These are phyloP conservation scores for Dicentrarchus labrax DNA, from an alignment of 2,113 vertebrate genomes.

Conservation along the genomic window DNA sequence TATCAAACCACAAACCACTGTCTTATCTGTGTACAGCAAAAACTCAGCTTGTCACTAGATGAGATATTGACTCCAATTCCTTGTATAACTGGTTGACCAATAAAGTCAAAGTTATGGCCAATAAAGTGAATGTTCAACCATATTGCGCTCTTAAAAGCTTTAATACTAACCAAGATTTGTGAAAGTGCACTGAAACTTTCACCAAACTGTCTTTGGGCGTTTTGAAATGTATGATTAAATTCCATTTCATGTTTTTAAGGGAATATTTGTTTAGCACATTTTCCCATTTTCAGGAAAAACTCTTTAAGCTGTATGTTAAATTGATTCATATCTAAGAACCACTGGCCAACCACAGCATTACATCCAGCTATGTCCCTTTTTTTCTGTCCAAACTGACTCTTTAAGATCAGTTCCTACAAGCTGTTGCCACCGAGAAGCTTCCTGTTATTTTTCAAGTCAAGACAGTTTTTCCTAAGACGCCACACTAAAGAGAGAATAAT, in stretches of 20 bases:
- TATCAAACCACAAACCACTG: slow-evolving; percentile 40
- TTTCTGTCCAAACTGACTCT: neutral
- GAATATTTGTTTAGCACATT: neutral
- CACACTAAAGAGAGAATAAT: too few species aligned
- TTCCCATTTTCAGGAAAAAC: neutral
- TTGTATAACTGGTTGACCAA: slow-evolving; percentile 42
- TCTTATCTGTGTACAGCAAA: slow-evolving; percentile 44
- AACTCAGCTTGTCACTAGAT: slow-evolving; percentile 24
- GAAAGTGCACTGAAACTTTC: neutral
- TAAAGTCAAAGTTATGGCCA: slow-evolving; percentile 51
- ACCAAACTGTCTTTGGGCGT: neutral
- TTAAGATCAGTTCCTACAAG: neutral
- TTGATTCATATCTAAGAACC: neutral
- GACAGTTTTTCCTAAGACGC: too few species aligned
- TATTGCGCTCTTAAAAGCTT: slow-evolving; percentile 15
- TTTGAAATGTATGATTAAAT: neutral
- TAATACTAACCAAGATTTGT: slow-evolving; percentile 24
- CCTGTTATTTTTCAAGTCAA: neutral
- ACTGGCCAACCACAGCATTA: neutral
- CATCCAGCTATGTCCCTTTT: neutral
- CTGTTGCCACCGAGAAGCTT: neutral
- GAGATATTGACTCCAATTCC: slow-evolving; percentile 34
- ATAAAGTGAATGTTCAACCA: slow-evolving; percentile 66
- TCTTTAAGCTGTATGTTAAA: neutral
- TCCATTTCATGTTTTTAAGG: neutral